Evolutionary conservation across 2,888 invertebrate species (phyloP).

Genomic region (Imbricaverruca yamaguchii): DNA sequence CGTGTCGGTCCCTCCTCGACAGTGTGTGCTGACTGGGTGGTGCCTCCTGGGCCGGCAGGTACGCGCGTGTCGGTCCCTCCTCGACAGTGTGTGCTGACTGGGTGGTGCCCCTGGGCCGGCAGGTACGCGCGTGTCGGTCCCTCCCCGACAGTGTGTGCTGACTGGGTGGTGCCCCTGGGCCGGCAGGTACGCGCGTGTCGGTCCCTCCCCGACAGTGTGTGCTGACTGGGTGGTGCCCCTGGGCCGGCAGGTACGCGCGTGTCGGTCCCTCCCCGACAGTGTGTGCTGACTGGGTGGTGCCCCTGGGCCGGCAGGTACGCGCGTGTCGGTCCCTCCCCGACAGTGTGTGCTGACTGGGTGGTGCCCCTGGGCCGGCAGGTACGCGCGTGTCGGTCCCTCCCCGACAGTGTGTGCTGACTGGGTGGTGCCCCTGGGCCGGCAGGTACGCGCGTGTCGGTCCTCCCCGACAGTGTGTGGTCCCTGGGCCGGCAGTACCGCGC

Average conservation of each 20-base stretch:
- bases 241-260: conserved; percentile 78
- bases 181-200: conserved; percentile 85
- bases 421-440: conserved; percentile 55
- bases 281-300: no score
- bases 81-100: no score
- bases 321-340: conserved; percentile 64
- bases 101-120: conserved; percentile 55
- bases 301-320: conserved; percentile 80
- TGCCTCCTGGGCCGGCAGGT: conserved; percentile 69
- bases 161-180: conserved; percentile 49
- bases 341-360: no score
- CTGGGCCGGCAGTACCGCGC: conserved; percentile 67
- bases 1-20: conserved; percentile 64
- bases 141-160: no score
- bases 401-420: no score
- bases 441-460: conserved; percentile 90
- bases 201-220: conserved; percentile 48
- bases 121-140: conserved; percentile 90
- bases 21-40: no score
- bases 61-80: conserved; percentile 76
- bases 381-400: conserved; percentile 76
- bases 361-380: conserved; percentile 67
- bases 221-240: conserved; percentile 42
- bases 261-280: conserved; percentile 59
- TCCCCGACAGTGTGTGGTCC: conserved; percentile 37